phyloP scores from a whole-genome alignment of 2,888 invertebrate species.

The Chrysolina americana region DNA sequence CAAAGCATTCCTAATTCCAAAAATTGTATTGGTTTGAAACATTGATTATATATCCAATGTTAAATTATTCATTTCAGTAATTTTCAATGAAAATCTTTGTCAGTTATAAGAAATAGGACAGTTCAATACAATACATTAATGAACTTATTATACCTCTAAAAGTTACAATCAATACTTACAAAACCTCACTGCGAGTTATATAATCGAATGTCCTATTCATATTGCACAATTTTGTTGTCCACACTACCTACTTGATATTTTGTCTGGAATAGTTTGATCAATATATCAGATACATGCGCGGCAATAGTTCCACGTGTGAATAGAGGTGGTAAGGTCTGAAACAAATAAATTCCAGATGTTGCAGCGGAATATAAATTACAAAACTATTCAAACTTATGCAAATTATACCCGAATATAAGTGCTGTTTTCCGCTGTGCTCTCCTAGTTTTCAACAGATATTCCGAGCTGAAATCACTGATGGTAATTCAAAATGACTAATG shows the following conservation, averaged over 20 bases:
- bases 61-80: too few relatives aligned
- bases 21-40: too few relatives aligned
- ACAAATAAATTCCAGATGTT: slow-evolving; percentile 15
- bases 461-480: background rate
- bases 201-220: slow-evolving; percentile 28
- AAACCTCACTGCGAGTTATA: slow-evolving; percentile 30
- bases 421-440: background rate
- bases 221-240: slow-evolving; percentile 4
- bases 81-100: too few relatives aligned
- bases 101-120: too few relatives aligned
- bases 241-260: slow-evolving; percentile 22
- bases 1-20: too few relatives aligned
- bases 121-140: too few relatives aligned
- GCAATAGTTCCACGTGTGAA: slow-evolving; percentile 23
- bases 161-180: slow-evolving; percentile 27
- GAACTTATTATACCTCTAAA: background rate
- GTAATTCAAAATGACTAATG: background rate
- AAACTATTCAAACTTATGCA: slow-evolving; percentile 17
- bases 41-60: too few relatives aligned
- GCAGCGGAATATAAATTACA: slow-evolving; percentile 9
- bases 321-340: slow-evolving; percentile 13
- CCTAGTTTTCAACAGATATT: background rate
- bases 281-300: slow-evolving; percentile 28
- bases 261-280: slow-evolving; percentile 35
- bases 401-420: background rate